A percentile compares a stretch with the other conserved stretches of the same genome.
Conservation (phyloP, 2,113 vertebrate genomes). For the Alexandromys fortis region DNA sequence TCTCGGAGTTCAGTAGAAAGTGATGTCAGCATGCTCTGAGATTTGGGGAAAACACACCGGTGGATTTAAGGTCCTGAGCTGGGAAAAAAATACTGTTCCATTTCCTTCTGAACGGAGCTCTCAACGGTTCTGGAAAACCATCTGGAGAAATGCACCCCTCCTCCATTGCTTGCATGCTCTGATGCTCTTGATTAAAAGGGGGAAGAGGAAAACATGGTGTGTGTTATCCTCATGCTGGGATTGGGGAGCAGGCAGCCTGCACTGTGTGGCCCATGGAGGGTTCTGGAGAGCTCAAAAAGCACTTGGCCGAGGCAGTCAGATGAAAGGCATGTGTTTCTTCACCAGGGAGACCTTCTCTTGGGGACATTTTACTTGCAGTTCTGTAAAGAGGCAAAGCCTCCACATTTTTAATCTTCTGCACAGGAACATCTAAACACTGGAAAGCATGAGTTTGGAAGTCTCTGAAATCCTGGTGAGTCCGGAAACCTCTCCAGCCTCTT, state of each 20-base stretch:
- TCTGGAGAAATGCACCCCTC: slow-evolving; percentile 67
- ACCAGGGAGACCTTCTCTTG: slow-evolving; percentile 69
- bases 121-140: slow-evolving; percentile 53
- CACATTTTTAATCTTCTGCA: slow-evolving; percentile 62
- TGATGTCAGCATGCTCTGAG: slow-evolving; percentile 59
- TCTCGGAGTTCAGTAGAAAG: slow-evolving; percentile 42
- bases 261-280: slow-evolving; percentile 44
- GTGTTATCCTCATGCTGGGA: slow-evolving; percentile 53
- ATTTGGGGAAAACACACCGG: slow-evolving; percentile 45
- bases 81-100: slow-evolving; percentile 45
- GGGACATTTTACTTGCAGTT: slow-evolving; percentile 74
- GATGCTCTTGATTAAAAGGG: slow-evolving; percentile 77
- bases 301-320: slow-evolving; percentile 73
- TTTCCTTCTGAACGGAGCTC: neutral
- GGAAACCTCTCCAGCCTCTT: slow-evolving; percentile 53
- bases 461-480: slow-evolving; percentile 59
- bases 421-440: slow-evolving; percentile 63
- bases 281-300: slow-evolving; percentile 78
- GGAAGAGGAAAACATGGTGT: slow-evolving; percentile 34
- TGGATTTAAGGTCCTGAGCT: neutral
- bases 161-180: slow-evolving; percentile 41
- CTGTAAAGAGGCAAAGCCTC: slow-evolving; percentile 69
- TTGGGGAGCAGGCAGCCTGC: slow-evolving; percentile 51
- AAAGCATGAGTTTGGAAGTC: slow-evolving; percentile 57
- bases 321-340: slow-evolving; percentile 80